Evolutionary conservation across 2,113 vertebrate species (phyloP), one percentile per base, ranked within the genome.

Genomic region (Anolis sagrei): DNA sequence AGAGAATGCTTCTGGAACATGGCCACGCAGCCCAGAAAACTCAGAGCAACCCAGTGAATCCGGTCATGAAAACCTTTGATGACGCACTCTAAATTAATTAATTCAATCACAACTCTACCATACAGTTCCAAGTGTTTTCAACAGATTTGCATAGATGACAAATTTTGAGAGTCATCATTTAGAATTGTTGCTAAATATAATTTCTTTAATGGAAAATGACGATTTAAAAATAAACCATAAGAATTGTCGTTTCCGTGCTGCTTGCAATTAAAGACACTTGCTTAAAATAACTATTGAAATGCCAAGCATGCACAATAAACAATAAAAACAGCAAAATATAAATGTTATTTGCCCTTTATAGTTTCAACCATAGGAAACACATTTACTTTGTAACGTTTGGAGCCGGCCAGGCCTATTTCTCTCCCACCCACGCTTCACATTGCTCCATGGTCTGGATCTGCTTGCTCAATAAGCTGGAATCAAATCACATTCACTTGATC

Each of bases 221-320:
- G 54, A 75, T 83, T 62, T 83, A 83, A 83, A 83, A 86, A 86
- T 81, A 61, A 77, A 86, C 77, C 44, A 73, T 48, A 16, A 51
- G 54, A 58, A 58, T 16, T 2, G 14, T 58, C 18, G 48, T n/a
- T 70, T 87, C 29, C 32, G n/a, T 62, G 29, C 44, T 81, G 78
- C 69, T 75, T 86, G 66, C 81, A 66, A 80, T 80, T 66, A 75
- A n/a, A 44, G 39, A 75, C 21, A 36, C 49, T 73, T 58, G 54
- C 81, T 74, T 8, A 74, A 83, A 74, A 58, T 18, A 83, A 83
- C 62, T 62, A 29, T 70, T 62, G 70, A 75, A 74, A 83, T 83
- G 54, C 58, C 44, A 83, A 49, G 49, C 9, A 21, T 68, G 27
- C 27, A 81, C 64, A 74, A 83, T 74, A 61, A 83, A 75, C 29